Conservation (phyloP, 2,797 vertebrate species). For the Anguilla obscura region DNA sequence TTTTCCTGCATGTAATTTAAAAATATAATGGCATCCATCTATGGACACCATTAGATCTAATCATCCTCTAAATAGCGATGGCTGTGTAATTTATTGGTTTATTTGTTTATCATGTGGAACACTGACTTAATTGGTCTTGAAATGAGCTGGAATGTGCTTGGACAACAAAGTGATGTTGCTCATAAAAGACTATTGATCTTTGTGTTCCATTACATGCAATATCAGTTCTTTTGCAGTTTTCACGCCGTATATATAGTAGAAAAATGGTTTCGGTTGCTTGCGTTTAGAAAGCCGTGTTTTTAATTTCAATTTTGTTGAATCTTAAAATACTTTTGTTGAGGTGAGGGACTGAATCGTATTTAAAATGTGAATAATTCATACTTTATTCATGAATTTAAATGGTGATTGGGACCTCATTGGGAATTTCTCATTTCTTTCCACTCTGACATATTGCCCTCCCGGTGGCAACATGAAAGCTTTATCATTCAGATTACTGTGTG, state of each 20-base stretch:
- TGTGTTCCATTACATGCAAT: background rate
- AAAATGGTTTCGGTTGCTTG: background rate
- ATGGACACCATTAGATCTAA: constrained; percentile 3
- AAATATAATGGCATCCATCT: constrained; percentile 26
- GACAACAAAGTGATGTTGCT: background rate
- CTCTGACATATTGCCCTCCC: background rate
- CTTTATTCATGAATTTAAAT: constrained; percentile 19
- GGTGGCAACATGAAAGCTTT: background rate
- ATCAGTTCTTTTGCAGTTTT: background rate
- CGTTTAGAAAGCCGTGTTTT: background rate
- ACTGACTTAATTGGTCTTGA: constrained; percentile 23
- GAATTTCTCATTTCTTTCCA: constrained; percentile 17
- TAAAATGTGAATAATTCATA: constrained; percentile 20
- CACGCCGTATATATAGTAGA: background rate
- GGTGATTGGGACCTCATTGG: constrained; percentile 4
- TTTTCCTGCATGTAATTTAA: constrained; percentile 26
- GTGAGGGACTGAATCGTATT: background rate
- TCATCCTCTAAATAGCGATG: constrained; percentile 14
- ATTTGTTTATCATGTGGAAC: constrained; percentile 27
- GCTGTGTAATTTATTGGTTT: background rate
- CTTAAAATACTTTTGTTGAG: constrained; percentile 16
- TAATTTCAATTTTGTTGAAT: background rate
- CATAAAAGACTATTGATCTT: background rate
- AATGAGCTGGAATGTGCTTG: constrained; percentile 23
- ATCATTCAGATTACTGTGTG: constrained; percentile 20